Conservation (phyloP, 2,888 invertebrate species). For the Diarsia mendica region DNA sequence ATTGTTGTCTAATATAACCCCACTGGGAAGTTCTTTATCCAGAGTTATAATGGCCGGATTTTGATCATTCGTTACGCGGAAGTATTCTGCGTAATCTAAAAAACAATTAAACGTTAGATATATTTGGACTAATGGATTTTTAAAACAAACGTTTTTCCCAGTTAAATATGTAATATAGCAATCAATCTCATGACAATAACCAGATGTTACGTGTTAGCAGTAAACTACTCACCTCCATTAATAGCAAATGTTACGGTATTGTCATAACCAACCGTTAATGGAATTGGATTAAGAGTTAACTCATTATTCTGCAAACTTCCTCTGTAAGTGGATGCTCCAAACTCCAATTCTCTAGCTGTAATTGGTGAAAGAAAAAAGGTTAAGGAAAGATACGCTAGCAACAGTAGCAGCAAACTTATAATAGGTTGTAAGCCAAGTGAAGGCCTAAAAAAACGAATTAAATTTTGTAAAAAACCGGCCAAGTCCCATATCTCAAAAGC, state of each 20-base stretch:
- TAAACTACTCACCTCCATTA: constrained; percentile 76
- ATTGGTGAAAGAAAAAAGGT: constrained; percentile 60
- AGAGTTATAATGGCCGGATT: constrained; percentile 72
- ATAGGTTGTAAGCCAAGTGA: constrained; percentile 44
- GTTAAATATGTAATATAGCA: neutral
- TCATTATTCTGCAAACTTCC: constrained; percentile 73
- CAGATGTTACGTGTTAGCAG: neutral
- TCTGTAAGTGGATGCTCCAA: constrained; percentile 75
- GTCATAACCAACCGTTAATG: constrained; percentile 73
- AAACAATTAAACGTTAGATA: constrained; percentile 35
- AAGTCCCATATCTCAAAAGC: neutral
- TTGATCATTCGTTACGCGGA: constrained; percentile 64
- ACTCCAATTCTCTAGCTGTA: constrained; percentile 79
- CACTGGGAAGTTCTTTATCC: constrained; percentile 70
- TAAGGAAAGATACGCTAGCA: constrained; percentile 40
- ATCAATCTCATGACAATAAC: neutral
- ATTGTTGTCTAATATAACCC: constrained; percentile 74
- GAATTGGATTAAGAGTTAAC: constrained; percentile 71
- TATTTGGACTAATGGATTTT: neutral
- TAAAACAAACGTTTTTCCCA: neutral
- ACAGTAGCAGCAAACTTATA: constrained; percentile 6
- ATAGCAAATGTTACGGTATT: constrained; percentile 73
- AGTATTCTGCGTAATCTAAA: constrained; percentile 75
- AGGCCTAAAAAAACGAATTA: no score
- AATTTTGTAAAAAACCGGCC: neutral